phyloP scores from a whole-genome alignment of 2,888 invertebrate species.

The Leucozona laternaria region DNA sequence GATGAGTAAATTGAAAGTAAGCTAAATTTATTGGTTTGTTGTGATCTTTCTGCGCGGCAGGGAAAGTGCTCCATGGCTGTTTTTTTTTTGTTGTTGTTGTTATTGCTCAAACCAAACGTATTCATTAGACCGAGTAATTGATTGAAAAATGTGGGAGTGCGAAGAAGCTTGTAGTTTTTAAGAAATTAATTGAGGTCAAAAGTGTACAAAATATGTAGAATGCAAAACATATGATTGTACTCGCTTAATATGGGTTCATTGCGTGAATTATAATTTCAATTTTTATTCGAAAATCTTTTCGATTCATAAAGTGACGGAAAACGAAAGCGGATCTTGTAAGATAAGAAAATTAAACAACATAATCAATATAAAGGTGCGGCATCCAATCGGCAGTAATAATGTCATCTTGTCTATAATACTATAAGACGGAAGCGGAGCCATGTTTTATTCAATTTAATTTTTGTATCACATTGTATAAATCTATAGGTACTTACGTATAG shows the following conservation, averaged over 20 bases:
- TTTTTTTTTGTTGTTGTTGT: neutral
- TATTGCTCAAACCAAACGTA: neutral
- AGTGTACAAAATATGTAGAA: neutral
- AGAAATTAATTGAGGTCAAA: conserved; percentile 31
- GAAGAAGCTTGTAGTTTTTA: conserved; percentile 13
- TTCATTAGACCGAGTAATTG: conserved; percentile 28
- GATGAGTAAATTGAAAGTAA: conserved; percentile 73
- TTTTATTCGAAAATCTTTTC: neutral
- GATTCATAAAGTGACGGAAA: neutral
- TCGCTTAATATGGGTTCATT: neutral
- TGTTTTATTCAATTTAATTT: conserved; percentile 58
- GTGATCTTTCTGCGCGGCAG: conserved; percentile 15
- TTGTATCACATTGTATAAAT: conserved; percentile 2
- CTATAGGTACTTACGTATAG: neutral
- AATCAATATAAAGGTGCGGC: conserved; percentile 42
- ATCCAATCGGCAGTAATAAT: conserved; percentile 26
- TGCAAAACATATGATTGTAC: neutral
- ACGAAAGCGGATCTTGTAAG: conserved; percentile 26
- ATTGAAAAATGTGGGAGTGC: conserved; percentile 24
- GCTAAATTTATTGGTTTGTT: conserved; percentile 44
- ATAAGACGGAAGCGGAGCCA: conserved; percentile 37
- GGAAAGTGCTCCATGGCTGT: conserved; percentile 23
- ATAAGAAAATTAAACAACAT: conserved; percentile 1
- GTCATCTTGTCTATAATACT: conserved; percentile 59
- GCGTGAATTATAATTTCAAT: neutral